Base-by-base conservation (phyloP, 2,888 invertebrate species). In the Diogma glabrata region DNA sequence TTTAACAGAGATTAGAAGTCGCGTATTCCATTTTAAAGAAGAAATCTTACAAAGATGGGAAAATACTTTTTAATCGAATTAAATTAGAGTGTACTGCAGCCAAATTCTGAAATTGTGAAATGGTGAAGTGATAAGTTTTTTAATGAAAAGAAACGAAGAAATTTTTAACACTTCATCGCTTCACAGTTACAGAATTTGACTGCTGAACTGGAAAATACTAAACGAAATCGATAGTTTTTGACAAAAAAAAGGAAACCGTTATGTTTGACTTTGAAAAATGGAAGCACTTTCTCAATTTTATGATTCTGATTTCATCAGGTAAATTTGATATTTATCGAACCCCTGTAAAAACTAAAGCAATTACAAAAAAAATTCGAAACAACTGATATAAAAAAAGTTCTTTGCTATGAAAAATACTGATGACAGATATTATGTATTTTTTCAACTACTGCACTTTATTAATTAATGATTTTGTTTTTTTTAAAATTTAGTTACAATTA, bases 381-480 rank as follows among this genome's bases (percentile, higher is more conserved):
- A n/a, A n/a, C n/a, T n/a, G n/a, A n/a, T n/a, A n/a, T n/a, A 28
- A 47, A 47, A 47, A n/a, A 47, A 47, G 16, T 30, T 47, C 12
- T 47, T 47, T 47, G 47, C 47, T 16, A 47, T 47, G 20, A 20
- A 47, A 47, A 28, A 47, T 19, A 16, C 26, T 17, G 47, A 47
- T 20, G 28, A 33, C 12, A n/a, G 12, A 47, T 40, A 19, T 40
- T 47, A 33, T 6, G 20, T 20, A 28, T 47, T 47, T 47, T 47
- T 47, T 33, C 47, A 28, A 47, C 26, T 47, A 8, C 47, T 47
- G 10, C 47, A 47, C 10, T 40, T 40, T 40, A 40, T 40, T 40
- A 40, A 40, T 40, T 40, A 40, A 40, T 40, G 40, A 10, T 40
- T 40, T 40, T 40, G 8, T 9, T 40, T 20, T 47, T 47, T 48